Evolutionary conservation across 2,113 vertebrate genomes (phyloP), one percentile per base, ranked within the genome.

Genomic region (Sinocyclocheilus maitianheensis): DNA sequence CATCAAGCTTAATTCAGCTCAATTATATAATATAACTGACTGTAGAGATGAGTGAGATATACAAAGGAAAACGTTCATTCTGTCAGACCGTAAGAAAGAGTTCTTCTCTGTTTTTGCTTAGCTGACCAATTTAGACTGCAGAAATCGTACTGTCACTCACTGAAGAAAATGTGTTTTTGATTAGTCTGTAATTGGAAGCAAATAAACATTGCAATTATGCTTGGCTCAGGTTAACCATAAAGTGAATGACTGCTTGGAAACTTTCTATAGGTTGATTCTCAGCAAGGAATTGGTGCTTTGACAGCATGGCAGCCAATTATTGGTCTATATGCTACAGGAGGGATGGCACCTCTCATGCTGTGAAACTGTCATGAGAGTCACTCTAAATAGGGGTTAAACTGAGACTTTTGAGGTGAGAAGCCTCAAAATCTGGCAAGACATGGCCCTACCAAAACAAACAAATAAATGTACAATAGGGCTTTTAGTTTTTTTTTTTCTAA

Each of bases 191-290:
- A 83, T 24, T 87, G 37, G 48, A 58, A 76, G 65, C 18, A 55
- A 62, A 65, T n/a, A 83, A 83, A 77, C 60, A n/a, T 51, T 60
- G 63, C 46, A 62, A 55, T 75, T 75, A 26, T 75, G 72, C 72
- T 81, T 76, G 22, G 65, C 48, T 75, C 69, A 81, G 78, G 55
- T 24, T 30, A 34, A 40, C 78, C 26, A 10, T 75, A 46, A 77
- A 63, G 62, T 51, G 18, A 62, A 53, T 11, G 84, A 55, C 77
- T 74, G 55, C 9, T 77, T 67, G 67, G 65, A 81, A 34, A 80
- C 5, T 24, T 85, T 60, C 46, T 71, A 75, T 88, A 76, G 48
- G 81, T 53, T 84, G 26, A 80, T 71, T 58, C 87, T 62, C 87
- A 86, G 81, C 46, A 46, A 67, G 81, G 30, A 76, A 60, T 48